Base-by-base conservation (phyloP, 1,140 invertebrate species). In the Rhopalosiphum padi region DNA sequence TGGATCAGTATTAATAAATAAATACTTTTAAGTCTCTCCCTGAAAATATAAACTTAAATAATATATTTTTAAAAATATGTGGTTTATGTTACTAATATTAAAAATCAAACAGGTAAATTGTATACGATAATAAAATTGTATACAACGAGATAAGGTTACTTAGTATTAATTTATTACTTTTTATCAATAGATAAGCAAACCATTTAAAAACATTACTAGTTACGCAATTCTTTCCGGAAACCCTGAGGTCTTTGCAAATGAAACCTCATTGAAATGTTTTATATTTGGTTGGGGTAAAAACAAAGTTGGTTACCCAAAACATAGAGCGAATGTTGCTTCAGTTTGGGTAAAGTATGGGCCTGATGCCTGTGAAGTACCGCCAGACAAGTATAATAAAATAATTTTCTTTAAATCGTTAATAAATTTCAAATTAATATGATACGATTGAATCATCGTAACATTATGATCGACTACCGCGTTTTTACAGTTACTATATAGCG, bases 241-340 rank as follows among this genome's bases (percentile, higher is more conserved):
- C 1, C 77, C 77, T 0, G 25, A 93, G 7, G 25, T 60, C 8
- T 85, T 93, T 86, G 5, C 15, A 41, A 93, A 93, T 46, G 2
- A 41, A 53, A 55, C 30, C 4, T 41, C 35, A 11, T 86, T 93
- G 4, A 23, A 93, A 51, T 93, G 91, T 55, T 53, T 18, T 25
- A 53, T 55, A 86, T 55, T 93, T 43, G 91, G 91, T 51, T 85
- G 68, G 77, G 91, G 91, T n/a, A 93, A 93, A 93, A 82, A 86
- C 23, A 21, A 37, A 41, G 7, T 41, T 4, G 22, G 30, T 41
- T 86, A 85, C 25, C 77, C 91, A 23, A 86, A 41, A 21, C 6
- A 41, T 41, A 83, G 35, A 53, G 91, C 82, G 0, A 82, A 93
- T n/a, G 9, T 55, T 0, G 91, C 51, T 43, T 3, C 48, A 7